Percentiles rank a stretch among this genome's conserved stretches.
Conservation (phyloP, 2,113 vertebrate species). For the Oxyura jamaicensis region DNA sequence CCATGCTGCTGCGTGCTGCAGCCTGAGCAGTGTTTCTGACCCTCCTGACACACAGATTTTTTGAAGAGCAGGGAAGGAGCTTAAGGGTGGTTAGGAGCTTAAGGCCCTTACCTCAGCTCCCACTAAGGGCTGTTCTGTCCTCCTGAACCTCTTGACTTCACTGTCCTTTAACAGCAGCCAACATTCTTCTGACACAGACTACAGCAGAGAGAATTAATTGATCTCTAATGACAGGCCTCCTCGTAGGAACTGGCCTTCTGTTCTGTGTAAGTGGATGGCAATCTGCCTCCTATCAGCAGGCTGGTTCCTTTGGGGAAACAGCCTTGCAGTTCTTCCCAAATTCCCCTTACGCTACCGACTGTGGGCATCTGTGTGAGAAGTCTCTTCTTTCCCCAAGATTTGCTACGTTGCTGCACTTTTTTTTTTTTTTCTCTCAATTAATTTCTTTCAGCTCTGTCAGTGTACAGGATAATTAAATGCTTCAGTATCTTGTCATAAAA, state of each 20-base stretch:
- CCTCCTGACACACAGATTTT: fast-evolving
- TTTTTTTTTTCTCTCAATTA: neutral
- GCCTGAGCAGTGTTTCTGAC: neutral
- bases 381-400: slow-evolving; percentile 10
- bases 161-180: neutral
- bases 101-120: neutral
- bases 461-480: slow-evolving; percentile 56
- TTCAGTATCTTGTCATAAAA: slow-evolving; percentile 58
- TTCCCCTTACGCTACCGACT: neutral
- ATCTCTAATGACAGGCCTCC: neutral
- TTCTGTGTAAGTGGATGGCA: neutral
- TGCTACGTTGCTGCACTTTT: neutral
- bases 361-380: neutral
- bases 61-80: neutral
- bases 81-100: slow-evolving; percentile 26
- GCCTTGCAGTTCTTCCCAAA: neutral
- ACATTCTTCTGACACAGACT: neutral
- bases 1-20: fast-evolving
- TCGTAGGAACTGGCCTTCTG: neutral
- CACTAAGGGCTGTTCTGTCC: neutral
- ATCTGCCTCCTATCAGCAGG: slow-evolving; percentile 5
- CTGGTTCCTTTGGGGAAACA: neutral
- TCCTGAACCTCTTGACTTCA: neutral
- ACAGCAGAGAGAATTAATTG: neutral
- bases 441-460: slow-evolving; percentile 54